A percentile compares a stretch with the other conserved stretches of the same genome.
Evolutionary conservation across 2,888 invertebrate species (phyloP).

Genomic region (Sipha maydis): DNA sequence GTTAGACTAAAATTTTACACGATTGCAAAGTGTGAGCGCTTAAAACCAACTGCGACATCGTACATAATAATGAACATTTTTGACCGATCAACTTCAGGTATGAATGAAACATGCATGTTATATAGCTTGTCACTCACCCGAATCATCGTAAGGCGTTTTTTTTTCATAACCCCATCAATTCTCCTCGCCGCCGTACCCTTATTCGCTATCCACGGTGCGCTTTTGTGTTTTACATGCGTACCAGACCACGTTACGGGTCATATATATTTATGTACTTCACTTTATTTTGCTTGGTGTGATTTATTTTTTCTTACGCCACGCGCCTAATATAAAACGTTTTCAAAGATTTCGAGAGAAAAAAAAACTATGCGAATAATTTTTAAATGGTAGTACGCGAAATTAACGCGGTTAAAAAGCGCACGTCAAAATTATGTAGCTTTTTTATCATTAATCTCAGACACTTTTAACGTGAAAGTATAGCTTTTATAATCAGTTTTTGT

Average conservation of each 20-base stretch:
- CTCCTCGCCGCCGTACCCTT: not conserved
- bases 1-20: conserved; percentile 1
- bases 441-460: not conserved
- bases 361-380: no score
- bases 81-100: not conserved
- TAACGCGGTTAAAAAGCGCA: not conserved
- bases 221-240: not conserved
- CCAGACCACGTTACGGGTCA: not conserved
- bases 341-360: no score
- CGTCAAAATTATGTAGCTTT: not conserved
- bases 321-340: no score
- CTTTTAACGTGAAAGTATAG: not conserved
- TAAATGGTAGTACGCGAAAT: not conserved
- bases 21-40: not conserved
- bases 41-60: conserved; percentile 6
- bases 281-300: not conserved
- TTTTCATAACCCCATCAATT: not conserved
- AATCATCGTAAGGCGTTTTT: not conserved
- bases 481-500: not conserved
- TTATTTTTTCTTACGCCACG: not conserved
- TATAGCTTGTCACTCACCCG: not conserved
- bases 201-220: not conserved
- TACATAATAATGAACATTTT: not conserved
- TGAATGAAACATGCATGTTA: conserved; percentile 10
- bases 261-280: not conserved